These are phyloP conservation scores for Catostylus mosaicus DNA, from an alignment of 30 jellyfish, hydroid and myxozoan genomes.

Conservation along the genomic window DNA sequence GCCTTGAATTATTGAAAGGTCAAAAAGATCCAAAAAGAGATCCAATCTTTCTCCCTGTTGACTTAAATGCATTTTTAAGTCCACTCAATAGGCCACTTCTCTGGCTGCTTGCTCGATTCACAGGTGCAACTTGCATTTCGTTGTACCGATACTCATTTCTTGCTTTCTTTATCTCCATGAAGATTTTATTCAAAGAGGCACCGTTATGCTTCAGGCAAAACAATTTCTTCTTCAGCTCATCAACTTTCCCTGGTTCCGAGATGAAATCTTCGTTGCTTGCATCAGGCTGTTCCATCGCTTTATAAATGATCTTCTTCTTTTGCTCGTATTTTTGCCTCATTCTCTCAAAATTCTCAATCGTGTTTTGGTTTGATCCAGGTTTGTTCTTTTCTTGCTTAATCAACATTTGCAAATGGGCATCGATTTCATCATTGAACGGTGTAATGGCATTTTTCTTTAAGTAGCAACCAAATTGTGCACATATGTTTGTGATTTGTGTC, in stretches of 20 bases:
- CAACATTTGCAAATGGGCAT: conserved; percentile 62
- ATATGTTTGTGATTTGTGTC: conserved; percentile 40
- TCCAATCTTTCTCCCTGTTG: no score
- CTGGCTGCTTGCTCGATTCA: neutral
- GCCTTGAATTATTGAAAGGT: neutral
- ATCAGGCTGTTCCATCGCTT: conserved; percentile 56
- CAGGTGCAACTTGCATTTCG: conserved; percentile 35
- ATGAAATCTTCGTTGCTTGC: conserved; percentile 13
- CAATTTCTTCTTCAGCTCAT: conserved; percentile 45
- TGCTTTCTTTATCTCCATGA: conserved; percentile 24
- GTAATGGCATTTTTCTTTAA: conserved; percentile 67
- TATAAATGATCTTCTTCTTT: conserved; percentile 35
- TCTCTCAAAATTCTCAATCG: conserved; percentile 14
- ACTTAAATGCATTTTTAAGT: neutral
- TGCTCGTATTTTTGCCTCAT: conserved; percentile 47
- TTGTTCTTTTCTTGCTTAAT: conserved; percentile 37
- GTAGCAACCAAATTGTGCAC: conserved; percentile 75
- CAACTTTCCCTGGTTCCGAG: conserved; percentile 52
- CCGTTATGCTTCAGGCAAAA: conserved; percentile 60
- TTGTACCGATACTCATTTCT: conserved; percentile 19
- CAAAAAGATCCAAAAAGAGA: no score
- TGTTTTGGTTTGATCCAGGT: conserved; percentile 26
- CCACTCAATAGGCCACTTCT: neutral
- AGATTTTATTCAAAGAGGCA: conserved; percentile 4
- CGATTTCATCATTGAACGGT: conserved; percentile 63